These are phyloP conservation scores for Selene dorsalis DNA, from an alignment of 2,797 vertebrate species.

Conservation along the genomic window DNA sequence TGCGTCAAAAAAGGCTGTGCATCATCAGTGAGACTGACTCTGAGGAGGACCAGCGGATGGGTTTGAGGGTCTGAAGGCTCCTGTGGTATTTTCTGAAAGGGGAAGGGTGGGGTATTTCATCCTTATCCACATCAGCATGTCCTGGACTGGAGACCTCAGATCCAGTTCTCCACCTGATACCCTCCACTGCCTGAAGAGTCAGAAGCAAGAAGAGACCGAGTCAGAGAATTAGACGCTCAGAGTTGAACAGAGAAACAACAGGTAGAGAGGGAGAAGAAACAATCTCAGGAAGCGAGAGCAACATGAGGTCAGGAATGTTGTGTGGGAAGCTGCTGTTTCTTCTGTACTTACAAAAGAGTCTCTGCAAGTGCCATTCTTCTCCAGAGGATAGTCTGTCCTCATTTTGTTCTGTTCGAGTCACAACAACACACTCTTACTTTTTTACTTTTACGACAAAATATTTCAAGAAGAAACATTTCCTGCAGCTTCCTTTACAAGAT, in stretches of 20 bases:
- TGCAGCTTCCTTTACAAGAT: background rate
- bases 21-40: slow-evolving; percentile 64
- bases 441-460: background rate
- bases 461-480: no score
- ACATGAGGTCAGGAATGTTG: slow-evolving; percentile 2
- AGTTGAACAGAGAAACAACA: background rate
- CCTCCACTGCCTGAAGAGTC: slow-evolving; percentile 31
- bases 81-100: slow-evolving; percentile 70
- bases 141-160: slow-evolving; percentile 36
- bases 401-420: slow-evolving; percentile 61
- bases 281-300: slow-evolving; percentile 28
- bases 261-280: slow-evolving; percentile 14
- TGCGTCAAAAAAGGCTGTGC: background rate
- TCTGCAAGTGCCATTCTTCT: slow-evolving; percentile 8
- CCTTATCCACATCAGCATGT: slow-evolving; percentile 35
- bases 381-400: slow-evolving; percentile 43
- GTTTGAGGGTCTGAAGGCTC: slow-evolving; percentile 78
- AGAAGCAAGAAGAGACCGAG: background rate
- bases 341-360: slow-evolving; percentile 72
- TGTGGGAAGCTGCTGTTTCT: slow-evolving; percentile 17
- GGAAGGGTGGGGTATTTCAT: slow-evolving; percentile 21
- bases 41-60: slow-evolving; percentile 75
- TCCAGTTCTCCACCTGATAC: slow-evolving; percentile 13
- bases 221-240: background rate
- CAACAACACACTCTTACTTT: background rate